Evolutionary conservation across 2,113 vertebrate genomes (phyloP).

Genomic region (Misgurnus anguillicaudatus): DNA sequence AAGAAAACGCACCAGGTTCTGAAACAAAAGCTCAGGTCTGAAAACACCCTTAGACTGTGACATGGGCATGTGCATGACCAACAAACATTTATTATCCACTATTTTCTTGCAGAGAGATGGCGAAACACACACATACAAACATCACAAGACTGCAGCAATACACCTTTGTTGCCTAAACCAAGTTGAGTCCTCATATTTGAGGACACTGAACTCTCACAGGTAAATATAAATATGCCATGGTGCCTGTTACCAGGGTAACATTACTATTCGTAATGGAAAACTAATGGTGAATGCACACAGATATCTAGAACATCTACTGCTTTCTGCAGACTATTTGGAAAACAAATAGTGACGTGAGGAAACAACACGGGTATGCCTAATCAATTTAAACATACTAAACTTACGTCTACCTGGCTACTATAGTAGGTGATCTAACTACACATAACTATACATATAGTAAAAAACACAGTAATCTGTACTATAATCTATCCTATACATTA

Average conservation of each 20-base stretch:
- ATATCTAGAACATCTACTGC: background rate
- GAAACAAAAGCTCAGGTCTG: too few relatives aligned
- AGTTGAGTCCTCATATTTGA: slow-evolving; percentile 17
- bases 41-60: background rate
- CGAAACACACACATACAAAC: slow-evolving; percentile 14
- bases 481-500: too few relatives aligned
- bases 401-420: too few relatives aligned
- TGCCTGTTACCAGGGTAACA: slow-evolving; percentile 45
- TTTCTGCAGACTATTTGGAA: background rate
- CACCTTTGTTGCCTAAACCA: slow-evolving; percentile 40
- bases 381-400: too few relatives aligned
- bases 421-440: too few relatives aligned
- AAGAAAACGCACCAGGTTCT: too few relatives aligned
- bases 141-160: slow-evolving; percentile 32
- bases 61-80: background rate
- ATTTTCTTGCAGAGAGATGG: background rate
- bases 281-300: slow-evolving; percentile 9
- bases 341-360: too few relatives aligned
- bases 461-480: too few relatives aligned
- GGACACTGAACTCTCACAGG: slow-evolving; percentile 44
- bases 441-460: too few relatives aligned
- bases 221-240: slow-evolving; percentile 30
- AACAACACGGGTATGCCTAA: too few relatives aligned
- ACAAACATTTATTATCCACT: background rate
- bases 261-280: slow-evolving; percentile 25